Conservation (phyloP, 2,888 invertebrate genomes). For the Melanostoma mellinum region DNA sequence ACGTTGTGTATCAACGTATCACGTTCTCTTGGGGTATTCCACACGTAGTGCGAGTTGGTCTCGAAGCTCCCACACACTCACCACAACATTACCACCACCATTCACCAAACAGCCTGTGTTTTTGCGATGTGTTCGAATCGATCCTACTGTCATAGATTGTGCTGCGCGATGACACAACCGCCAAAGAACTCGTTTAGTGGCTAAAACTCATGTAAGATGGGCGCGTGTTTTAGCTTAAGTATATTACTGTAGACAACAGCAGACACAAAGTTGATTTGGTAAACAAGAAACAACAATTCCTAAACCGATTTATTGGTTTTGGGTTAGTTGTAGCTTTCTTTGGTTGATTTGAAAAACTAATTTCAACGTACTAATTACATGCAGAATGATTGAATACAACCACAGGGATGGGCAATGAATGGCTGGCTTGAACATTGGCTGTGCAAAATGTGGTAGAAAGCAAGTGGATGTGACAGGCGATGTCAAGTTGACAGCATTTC, state of each 20-base stretch:
- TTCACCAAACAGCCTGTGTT: not conserved
- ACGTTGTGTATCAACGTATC: slow-evolving; percentile 32
- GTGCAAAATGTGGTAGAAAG: slow-evolving; percentile 21
- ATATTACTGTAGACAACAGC: not conserved
- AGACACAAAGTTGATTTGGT: not conserved
- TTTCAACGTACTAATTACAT: slow-evolving; percentile 44
- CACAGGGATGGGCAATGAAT: slow-evolving; percentile 5
- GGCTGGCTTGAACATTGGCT: not conserved
- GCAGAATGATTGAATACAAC: slow-evolving; percentile 36
- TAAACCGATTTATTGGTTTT: slow-evolving; percentile 16
- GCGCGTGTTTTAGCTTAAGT: slow-evolving; percentile 27
- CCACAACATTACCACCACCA: slow-evolving; percentile 6
- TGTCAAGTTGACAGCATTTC: slow-evolving; percentile 61
- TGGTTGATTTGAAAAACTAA: slow-evolving; percentile 44
- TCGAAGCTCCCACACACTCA: slow-evolving; percentile 33
- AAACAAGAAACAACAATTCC: not conserved
- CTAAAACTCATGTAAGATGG: slow-evolving; percentile 37
- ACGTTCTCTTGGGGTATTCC: slow-evolving; percentile 56
- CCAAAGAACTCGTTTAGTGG: slow-evolving; percentile 60
- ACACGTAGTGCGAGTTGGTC: slow-evolving; percentile 18
- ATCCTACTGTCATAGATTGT: slow-evolving; percentile 30
- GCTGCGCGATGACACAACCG: slow-evolving; percentile 60
- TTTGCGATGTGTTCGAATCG: slow-evolving; percentile 22
- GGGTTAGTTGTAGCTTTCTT: slow-evolving; percentile 10
- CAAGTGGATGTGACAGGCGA: slow-evolving; percentile 50